A percentile compares a stretch with the other conserved stretches of the same genome.
Conservation (phyloP, 2,888 invertebrate genomes). For the Desoria tigrina region DNA sequence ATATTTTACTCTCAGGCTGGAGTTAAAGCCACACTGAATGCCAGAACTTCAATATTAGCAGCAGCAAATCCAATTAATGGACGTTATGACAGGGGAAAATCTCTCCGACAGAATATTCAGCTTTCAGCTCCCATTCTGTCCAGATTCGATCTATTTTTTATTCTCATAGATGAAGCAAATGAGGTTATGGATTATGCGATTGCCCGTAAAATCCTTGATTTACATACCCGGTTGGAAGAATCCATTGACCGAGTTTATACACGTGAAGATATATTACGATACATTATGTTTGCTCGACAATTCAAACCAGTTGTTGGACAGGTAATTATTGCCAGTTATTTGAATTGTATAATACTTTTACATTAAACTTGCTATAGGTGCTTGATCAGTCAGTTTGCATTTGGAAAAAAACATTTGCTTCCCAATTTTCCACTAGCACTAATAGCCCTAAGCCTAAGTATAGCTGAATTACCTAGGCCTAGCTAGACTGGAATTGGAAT, state of each 20-base stretch:
- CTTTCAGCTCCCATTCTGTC: slow-evolving; percentile 98
- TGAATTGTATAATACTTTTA: background rate
- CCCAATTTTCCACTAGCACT: no score
- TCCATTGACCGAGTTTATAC: slow-evolving; percentile 78
- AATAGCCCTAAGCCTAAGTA: no score
- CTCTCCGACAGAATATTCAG: slow-evolving; percentile 89
- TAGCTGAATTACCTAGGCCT: no score
- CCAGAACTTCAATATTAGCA: slow-evolving; percentile 94
- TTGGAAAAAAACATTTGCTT: no score
- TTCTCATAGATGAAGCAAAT: slow-evolving; percentile 94
- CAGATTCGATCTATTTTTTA: slow-evolving; percentile 96
- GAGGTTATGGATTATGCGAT: slow-evolving; percentile 95
- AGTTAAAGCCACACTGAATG: slow-evolving; percentile 94
- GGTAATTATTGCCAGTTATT: slow-evolving; percentile 59
- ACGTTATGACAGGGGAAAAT: slow-evolving; percentile 89
- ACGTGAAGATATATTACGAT: slow-evolving; percentile 85
- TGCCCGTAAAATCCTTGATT: slow-evolving; percentile 89
- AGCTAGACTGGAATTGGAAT: no score
- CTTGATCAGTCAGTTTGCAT: background rate
- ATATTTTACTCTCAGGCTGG: slow-evolving; percentile 73
- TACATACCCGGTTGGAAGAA: slow-evolving; percentile 84
- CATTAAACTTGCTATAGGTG: no score
- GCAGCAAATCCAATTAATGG: slow-evolving; percentile 99
- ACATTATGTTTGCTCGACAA: slow-evolving; percentile 93
- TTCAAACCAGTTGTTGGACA: slow-evolving; percentile 86